Base-by-base conservation (phyloP, 2,113 vertebrate species). In the Lepidothrix coronata region DNA sequence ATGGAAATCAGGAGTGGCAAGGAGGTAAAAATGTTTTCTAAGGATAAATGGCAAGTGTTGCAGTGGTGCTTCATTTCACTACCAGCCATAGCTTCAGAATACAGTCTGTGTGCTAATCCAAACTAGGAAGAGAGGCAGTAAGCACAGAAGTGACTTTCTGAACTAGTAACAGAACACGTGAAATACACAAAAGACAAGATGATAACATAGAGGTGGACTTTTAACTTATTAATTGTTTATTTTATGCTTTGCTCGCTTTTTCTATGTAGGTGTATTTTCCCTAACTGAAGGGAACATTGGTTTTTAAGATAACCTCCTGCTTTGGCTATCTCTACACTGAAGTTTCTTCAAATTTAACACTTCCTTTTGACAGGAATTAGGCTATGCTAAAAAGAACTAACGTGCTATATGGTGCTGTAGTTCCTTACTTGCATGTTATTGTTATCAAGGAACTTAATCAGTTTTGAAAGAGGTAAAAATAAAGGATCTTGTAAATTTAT, bases 11-110 rank as follows among this genome's bases (percentile, higher is more conserved):
- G 27, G 27, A 20, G 18, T 20, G 18, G 21, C 12, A 24, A 25
- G 35, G 18, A 33, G 24, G 4, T 4, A 3, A 5, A 5, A 9
- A 8, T 0, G 8, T 33, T 3, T 30, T 48, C 57, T n/a, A 8
- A 23, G 74, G 17, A 1, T 14, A 9, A 5, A 1, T 24, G 31
- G 31, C 30, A 57, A 8, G 16, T 39, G 20, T 18, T 48, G 44
- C 19, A 65, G 39, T 37, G 37, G 9, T 13, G 35, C 33, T 77
- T 17, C 6, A 2, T 68, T 88, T 77, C 14, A 8, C 41, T 30
- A 22, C 8, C 25, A 49, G 44, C 46, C 41, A 2, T 51, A 17
- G 33, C 33, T 70, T 37, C 14, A 74, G n/a, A 35, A 20, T 13
- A 12, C 25, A 30, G 8, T 8, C 0, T 10, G 19, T 23, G 27